phyloP scores from a whole-genome alignment of 2,797 vertebrate genomes.

The Iguana delicatissima region DNA sequence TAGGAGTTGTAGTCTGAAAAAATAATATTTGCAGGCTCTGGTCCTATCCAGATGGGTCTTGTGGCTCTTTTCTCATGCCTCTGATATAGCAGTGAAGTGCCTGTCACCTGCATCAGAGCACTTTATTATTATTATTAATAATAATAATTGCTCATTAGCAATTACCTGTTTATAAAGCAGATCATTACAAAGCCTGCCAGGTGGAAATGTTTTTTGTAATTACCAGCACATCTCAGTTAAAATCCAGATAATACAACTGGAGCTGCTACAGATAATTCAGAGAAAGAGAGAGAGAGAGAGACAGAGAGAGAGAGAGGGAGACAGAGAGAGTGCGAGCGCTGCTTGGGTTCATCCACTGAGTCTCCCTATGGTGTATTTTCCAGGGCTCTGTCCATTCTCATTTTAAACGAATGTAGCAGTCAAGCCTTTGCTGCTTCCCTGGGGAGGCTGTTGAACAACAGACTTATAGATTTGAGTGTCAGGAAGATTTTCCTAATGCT shows the following conservation, averaged over 20 bases:
- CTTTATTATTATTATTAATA: conserved; percentile 44
- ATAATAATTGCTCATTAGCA: conserved; percentile 57
- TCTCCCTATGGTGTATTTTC: conserved; percentile 25
- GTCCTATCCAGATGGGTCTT: conserved; percentile 43
- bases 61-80: conserved; percentile 52
- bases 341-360: not conserved
- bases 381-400: conserved; percentile 41
- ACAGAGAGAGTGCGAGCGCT: too few species aligned
- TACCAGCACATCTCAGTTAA: not conserved
- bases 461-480: conserved; percentile 51
- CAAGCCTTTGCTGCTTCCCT: not conserved
- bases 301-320: not conserved
- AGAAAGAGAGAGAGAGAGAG: not conserved
- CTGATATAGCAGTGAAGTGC: conserved; percentile 25
- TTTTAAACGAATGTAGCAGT: not conserved
- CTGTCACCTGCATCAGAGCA: conserved; percentile 14
- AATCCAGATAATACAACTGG: conserved; percentile 1
- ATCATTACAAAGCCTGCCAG: not conserved
- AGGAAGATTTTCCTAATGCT: conserved; percentile 50
- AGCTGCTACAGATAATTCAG: not conserved
- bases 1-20: too few species aligned
- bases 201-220: not conserved
- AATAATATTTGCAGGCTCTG: too few species aligned
- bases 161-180: conserved; percentile 44
- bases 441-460: conserved; percentile 41